Base-by-base conservation (phyloP, 1,140 invertebrate genomes). In the Cydia strobilella region DNA sequence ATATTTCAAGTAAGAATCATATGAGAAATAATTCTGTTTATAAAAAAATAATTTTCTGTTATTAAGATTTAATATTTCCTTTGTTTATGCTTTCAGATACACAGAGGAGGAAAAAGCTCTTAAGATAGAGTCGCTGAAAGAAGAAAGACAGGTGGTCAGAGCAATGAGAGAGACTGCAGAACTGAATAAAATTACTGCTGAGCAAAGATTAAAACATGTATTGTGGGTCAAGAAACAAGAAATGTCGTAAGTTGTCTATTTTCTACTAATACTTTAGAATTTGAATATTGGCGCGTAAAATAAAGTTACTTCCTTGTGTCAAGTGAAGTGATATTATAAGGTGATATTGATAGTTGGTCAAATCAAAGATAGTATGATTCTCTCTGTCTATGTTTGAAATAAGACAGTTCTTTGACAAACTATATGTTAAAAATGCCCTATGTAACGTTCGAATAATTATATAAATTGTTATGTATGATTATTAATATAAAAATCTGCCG, bases 121-220 rank as follows among this genome's bases (percentile, higher is more conserved):
- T 39, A 91, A 91, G 79, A 82, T 92, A 75, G 90, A 93, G 35
- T 82, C 90, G 5, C 59, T 93, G n/a, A 86, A 90, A 84, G 90
- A 92, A 78, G 88, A 93, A 75, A 82, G 87, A 13, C 86, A 87
- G 42, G 85, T 92, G 7, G 81, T 90, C 5, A 86, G 86, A 74
- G 90, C 90, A 25, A 92, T 93, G 90, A 86, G 90, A 80, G 89
- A 93, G 79, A 90, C 92, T 15, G 91, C 92, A 59, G 90, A 93
- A 79, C 74, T 93, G 13, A 93, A 93, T 69, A 93, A 93, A 81
- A 93, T 93, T 63, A 93, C 92, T 51, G 90, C 91, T 13, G 91
- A 93, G 75, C 90, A 93, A 80, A 89, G 86, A 79, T 75, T 93
- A 3, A 93, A 93, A 63, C 88, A 92, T 79, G 75, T 93, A 3